Evolutionary conservation across 1,140 invertebrate species (phyloP).

Genomic region (Drosophila bocki): DNA sequence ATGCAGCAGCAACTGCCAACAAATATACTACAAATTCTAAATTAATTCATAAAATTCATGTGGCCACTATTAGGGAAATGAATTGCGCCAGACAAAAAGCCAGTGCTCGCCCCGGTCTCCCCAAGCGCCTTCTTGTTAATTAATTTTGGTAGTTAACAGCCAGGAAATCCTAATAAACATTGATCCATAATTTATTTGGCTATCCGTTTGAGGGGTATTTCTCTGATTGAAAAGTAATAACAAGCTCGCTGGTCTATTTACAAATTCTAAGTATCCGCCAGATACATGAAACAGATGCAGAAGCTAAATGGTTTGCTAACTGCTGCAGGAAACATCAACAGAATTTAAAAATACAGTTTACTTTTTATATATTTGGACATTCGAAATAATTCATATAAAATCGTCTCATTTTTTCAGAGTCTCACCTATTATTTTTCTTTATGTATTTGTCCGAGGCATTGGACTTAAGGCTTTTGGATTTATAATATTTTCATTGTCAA

Average conservation of each 20-base stretch:
- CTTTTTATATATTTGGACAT: constrained; percentile 1
- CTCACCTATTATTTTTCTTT: constrained; percentile 34
- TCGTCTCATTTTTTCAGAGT: constrained; percentile 23
- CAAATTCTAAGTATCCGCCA: constrained; percentile 18
- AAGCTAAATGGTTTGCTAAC: constrained; percentile 12
- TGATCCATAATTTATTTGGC: constrained; percentile 11
- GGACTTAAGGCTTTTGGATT: constrained; percentile 34
- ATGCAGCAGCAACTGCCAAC: constrained; percentile 78
- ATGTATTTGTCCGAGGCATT: constrained; percentile 43
- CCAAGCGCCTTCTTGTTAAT: not conserved
- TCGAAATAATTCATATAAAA: constrained; percentile 24
- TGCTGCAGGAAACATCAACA: constrained; percentile 13
- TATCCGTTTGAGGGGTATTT: constrained; percentile 1
- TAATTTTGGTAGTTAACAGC: constrained; percentile 43
- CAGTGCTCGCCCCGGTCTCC: constrained; percentile 16
- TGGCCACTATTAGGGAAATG: constrained; percentile 75
- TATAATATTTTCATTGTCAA: constrained; percentile 72
- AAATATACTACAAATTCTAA: constrained; percentile 68
- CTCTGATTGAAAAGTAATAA: constrained; percentile 19
- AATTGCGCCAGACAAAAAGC: constrained; percentile 37
- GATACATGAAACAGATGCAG: constrained; percentile 49
- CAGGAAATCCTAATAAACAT: constrained; percentile 24
- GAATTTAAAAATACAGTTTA: constrained; percentile 47
- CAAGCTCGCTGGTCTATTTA: constrained; percentile 13
- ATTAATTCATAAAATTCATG: constrained; percentile 83